Evolutionary conservation across 2,888 invertebrate species (phyloP).

Genomic region (Hemithea aestivaria): DNA sequence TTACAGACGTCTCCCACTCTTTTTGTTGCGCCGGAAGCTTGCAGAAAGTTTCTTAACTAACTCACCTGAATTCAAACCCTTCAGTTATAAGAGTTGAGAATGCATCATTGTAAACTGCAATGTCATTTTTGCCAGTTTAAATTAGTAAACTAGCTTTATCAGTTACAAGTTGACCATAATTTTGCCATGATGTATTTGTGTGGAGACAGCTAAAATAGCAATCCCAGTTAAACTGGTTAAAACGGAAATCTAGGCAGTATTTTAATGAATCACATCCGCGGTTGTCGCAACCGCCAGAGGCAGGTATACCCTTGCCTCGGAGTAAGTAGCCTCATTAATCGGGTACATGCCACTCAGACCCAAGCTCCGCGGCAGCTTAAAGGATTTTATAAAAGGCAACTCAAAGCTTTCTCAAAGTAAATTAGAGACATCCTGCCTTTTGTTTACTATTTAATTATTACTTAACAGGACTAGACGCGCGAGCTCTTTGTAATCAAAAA

Average conservation of each 20-base stretch:
- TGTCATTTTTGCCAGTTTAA: constrained; percentile 20
- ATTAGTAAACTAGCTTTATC: constrained; percentile 18
- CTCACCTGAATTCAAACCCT: too few species aligned
- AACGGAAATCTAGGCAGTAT: constrained; percentile 66
- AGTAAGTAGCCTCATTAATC: constrained; percentile 42
- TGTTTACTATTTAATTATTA: constrained; percentile 1
- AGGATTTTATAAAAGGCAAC: constrained; percentile 22
- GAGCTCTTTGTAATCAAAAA: constrained; percentile 1
- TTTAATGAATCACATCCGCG: constrained; percentile 70
- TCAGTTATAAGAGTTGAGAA: too few species aligned
- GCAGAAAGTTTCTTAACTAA: constrained; percentile 29
- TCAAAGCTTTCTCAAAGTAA: constrained; percentile 26
- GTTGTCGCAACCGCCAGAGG: constrained; percentile 46
- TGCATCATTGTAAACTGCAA: too few species aligned
- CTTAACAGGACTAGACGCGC: neutral
- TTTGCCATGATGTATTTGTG: constrained; percentile 31
- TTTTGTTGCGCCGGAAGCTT: constrained; percentile 33
- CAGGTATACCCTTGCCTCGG: constrained; percentile 33
- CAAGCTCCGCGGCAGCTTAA: constrained; percentile 12
- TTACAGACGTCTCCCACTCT: constrained; percentile 17
- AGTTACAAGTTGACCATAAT: constrained; percentile 21
- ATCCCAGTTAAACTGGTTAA: constrained; percentile 57
- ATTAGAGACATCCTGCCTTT: constrained; percentile 12
- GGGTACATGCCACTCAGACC: constrained; percentile 29
- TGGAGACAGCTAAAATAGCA: constrained; percentile 37